Evolutionary conservation across 1,140 invertebrate genomes (phyloP), one percentile per base, ranked within the genome.

Genomic region (Physella acuta): DNA sequence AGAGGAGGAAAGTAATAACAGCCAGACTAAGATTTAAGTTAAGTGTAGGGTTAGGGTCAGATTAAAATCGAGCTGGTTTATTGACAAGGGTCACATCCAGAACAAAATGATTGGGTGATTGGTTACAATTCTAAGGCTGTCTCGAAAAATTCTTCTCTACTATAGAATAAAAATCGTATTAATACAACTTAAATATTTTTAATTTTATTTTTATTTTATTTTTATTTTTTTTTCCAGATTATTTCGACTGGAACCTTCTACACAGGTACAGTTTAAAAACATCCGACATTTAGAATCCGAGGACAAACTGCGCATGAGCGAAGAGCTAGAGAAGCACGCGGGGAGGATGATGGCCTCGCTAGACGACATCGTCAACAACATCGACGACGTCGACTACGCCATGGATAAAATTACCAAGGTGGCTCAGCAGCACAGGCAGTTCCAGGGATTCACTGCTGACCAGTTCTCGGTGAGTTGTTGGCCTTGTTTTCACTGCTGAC

Each of bases 341-440:
- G 75, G 70, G n/a, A 72, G 69, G 66, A 79, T 82, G 63, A 80
- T 82, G 78, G 73, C 74, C 28, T 68, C 75, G 17, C 63, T 82
- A 11, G 81, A 82, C 70, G 79, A 82, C 58, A 68, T 74, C 20
- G 77, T 82, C 37, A 69, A 66, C 26, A 78, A 80, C 59, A 78
- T 82, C 55, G 79, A 82, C 26, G 79, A 80, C 73, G 79, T 81
- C 5, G 79, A 82, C 55, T 74, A 75, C 68, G 71, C 78, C 2
- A 61, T 79, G 30, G 73, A 78, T 16, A 39, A 78, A n/a, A 70
- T 82, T 28, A 61, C 71, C 68, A 69, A 71, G 55, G 71, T 73
- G 17, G 81, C 79, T 24, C 51, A 60, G 63, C 70, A 68, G 59
- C 79, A 82, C 59, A 56, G 58, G 37, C 72, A 70, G 33, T 76